Evolutionary conservation across 2,888 invertebrate genomes (phyloP).

Genomic region (Thera obeliscata): DNA sequence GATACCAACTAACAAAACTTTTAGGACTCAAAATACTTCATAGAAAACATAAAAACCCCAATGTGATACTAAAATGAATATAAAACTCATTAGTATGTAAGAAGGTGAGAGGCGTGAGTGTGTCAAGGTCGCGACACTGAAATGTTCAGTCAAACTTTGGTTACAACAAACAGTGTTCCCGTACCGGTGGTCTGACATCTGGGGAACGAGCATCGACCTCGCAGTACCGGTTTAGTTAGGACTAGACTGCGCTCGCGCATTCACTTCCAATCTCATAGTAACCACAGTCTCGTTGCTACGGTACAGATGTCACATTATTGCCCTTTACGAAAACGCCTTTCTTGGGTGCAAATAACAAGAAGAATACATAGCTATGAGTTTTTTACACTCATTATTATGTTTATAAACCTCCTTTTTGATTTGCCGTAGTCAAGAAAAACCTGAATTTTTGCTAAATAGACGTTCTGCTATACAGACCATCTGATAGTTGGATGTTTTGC

Average conservation of each 20-base stretch:
- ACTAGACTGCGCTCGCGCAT: slow-evolving; percentile 39
- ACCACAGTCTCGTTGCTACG: slow-evolving; percentile 44
- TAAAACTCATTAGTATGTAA: slow-evolving; percentile 33
- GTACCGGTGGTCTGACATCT: slow-evolving; percentile 42
- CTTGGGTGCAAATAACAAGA: too few species aligned
- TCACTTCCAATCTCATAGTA: slow-evolving; percentile 39
- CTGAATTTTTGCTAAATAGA: too few species aligned
- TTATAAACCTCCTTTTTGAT: too few species aligned
- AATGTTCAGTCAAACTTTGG: slow-evolving; percentile 26
- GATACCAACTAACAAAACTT: background rate
- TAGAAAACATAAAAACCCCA: slow-evolving; percentile 4
- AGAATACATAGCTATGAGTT: too few species aligned
- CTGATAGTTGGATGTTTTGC: too few species aligned
- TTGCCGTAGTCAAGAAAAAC: too few species aligned
- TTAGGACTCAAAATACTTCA: too few species aligned
- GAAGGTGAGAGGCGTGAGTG: slow-evolving; percentile 36
- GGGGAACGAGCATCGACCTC: slow-evolving; percentile 45
- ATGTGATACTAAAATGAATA: slow-evolving; percentile 12
- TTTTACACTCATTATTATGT: too few species aligned
- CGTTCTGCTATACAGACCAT: too few species aligned
- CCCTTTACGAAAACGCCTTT: background rate
- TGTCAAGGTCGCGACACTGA: slow-evolving; percentile 37
- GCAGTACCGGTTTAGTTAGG: slow-evolving; percentile 45
- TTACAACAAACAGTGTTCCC: slow-evolving; percentile 24
- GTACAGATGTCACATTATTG: slow-evolving; percentile 21